phyloP scores from a whole-genome alignment of 2,797 vertebrate species.

The Aeoliscus strigatus region DNA sequence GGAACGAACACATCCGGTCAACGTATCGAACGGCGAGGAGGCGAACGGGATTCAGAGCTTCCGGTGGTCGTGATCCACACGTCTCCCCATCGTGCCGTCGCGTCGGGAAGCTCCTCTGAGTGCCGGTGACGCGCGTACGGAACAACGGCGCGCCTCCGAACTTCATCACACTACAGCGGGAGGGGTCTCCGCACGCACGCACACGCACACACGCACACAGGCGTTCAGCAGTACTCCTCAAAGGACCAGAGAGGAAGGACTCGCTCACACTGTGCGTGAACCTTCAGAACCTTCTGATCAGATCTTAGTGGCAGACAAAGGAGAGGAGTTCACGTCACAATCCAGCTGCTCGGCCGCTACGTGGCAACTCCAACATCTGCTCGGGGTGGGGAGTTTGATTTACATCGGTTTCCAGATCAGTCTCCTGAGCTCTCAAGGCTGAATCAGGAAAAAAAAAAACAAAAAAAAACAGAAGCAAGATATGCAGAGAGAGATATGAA shows the following conservation, averaged over 20 bases:
- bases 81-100: conserved; percentile 46
- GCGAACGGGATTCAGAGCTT: too few species aligned
- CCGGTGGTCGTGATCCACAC: conserved; percentile 41
- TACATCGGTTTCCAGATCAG: conserved; percentile 17
- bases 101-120: conserved; percentile 56
- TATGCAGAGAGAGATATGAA: not conserved
- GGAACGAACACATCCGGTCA: conserved; percentile 16
- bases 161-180: conserved; percentile 64
- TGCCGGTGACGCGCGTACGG: conserved; percentile 54
- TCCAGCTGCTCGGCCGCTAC: conserved; percentile 51
- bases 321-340: conserved; percentile 1
- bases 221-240: conserved; percentile 35
- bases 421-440: conserved; percentile 27
- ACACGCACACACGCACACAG: conserved; percentile 29
- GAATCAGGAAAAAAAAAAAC: conserved; percentile 39
- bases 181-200: conserved; percentile 59
- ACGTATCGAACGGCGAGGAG: conserved; percentile 20
- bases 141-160: conserved; percentile 56
- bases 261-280: too few species aligned
- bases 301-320: conserved; percentile 12
- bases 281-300: too few species aligned
- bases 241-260: conserved; percentile 4
- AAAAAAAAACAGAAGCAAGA: conserved; percentile 13
- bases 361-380: conserved; percentile 46
- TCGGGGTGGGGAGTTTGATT: conserved; percentile 26